Evolutionary conservation across 2,888 invertebrate genomes (phyloP), one percentile per base, ranked within the genome.

Genomic region (Trachelus tabidus): DNA sequence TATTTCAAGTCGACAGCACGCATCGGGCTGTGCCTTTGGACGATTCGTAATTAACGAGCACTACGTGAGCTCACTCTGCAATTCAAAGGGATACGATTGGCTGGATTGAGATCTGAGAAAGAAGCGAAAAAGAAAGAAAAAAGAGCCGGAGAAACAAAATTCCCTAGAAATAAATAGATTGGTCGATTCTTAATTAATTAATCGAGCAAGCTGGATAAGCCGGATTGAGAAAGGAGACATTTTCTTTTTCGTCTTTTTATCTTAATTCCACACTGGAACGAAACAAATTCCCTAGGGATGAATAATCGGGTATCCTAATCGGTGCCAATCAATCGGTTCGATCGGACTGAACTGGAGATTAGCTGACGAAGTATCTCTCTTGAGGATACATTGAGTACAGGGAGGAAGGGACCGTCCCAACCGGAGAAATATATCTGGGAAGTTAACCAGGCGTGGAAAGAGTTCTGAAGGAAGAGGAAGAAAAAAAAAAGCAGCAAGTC

Each of bases 371-470:
- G 34, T 33, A 71, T 71, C 71, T 34, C 71, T 71, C 71, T 71
- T 30, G 71, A 71, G 71, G 71, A 71, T 31, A 71, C 33, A 12
- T 31, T 31, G 33, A 34, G 4, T 23, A 23, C 31, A 12, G 31
- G 33, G 31, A 23, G 31, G 12, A 12, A 71, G 71, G 31, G 31
- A 33, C 34, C 31, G 15, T 12, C 71, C 71, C 9, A 2, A 71
- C 71, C 30, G 15, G 31, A 34, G 31, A 30, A 71, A 71, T 71
- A 71, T 71, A 71, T 71, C 71, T 33, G 15, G 31, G 12, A 71
- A 71, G 71, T 71, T 71, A 71, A 71, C 71, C n/a, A 71, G 71
- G 71, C 71, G 71, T 31, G 34, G 71, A 71, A 71, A 31, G 31
- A 71, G 71, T 33, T 12, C 71, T 33, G 71, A 71, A 71, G 71